These are phyloP conservation scores for Catostomus latipinnis DNA, from an alignment of 2,797 vertebrate genomes.

Conservation along the genomic window DNA sequence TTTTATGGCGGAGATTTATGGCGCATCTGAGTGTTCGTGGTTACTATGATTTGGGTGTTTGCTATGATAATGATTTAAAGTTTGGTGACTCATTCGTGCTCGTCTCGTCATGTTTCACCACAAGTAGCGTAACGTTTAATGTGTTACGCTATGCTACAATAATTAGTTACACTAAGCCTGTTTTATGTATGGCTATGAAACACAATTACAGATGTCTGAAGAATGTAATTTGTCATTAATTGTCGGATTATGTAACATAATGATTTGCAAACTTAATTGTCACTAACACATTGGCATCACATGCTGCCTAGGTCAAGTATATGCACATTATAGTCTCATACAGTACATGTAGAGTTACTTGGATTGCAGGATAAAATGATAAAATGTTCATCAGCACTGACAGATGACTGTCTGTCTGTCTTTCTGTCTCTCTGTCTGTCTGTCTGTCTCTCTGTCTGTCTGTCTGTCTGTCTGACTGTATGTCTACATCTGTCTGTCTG, in stretches of 20 bases:
- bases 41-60: slow-evolving; percentile 22
- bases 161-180: slow-evolving; percentile 11
- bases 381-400: slow-evolving; percentile 1
- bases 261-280: no score
- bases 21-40: background rate
- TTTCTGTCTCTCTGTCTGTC: background rate
- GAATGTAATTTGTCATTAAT: background rate
- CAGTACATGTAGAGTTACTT: background rate
- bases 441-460: background rate
- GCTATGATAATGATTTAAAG: slow-evolving; percentile 32
- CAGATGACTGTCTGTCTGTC: background rate
- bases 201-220: background rate
- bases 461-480: rapidly evolving
- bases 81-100: slow-evolving; percentile 26
- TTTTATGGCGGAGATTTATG: slow-evolving; percentile 29
- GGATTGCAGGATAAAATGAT: background rate
- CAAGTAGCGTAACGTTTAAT: background rate
- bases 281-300: background rate
- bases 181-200: background rate
- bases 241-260: background rate
- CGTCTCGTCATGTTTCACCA: slow-evolving; percentile 4
- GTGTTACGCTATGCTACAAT: slow-evolving; percentile 2
- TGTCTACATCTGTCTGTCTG: background rate
- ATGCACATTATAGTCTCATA: background rate
- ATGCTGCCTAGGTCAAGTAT: background rate